A percentile compares a stretch with the other conserved stretches of the same genome.
Conservation (phyloP, 2,113 vertebrate species). For the Athene noctua region DNA sequence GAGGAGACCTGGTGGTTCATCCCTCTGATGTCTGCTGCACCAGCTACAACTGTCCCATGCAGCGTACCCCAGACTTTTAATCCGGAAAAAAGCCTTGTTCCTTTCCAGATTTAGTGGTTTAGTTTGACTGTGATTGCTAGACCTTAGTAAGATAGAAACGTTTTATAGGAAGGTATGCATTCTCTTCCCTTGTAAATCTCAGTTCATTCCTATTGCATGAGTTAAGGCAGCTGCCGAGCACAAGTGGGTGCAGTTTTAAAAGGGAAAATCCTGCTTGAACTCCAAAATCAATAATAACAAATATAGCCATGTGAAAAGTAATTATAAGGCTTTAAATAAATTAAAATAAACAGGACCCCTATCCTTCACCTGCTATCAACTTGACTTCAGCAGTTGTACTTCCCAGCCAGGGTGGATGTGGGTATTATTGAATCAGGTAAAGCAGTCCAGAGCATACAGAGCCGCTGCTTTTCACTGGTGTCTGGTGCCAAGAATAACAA, state of each 20-base stretch:
- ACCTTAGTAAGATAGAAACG: neutral
- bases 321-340: neutral
- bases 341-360: neutral
- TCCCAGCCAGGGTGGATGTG: neutral
- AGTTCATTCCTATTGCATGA: slow-evolving; percentile 38
- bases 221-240: neutral
- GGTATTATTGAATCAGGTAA: neutral
- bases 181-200: slow-evolving; percentile 31
- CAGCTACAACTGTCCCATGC: neutral
- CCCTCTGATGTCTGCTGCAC: neutral
- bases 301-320: neutral
- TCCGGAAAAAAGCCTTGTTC: neutral
- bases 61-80: neutral
- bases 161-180: neutral
- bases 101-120: neutral
- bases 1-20: neutral
- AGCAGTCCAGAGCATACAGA: neutral
- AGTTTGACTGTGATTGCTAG: neutral
- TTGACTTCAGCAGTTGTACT: neutral
- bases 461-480: neutral
- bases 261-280: slow-evolving; percentile 25
- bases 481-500: neutral
- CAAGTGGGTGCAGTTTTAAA: neutral
- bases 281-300: slow-evolving; percentile 22
- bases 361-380: neutral